Evolutionary conservation across 2,888 invertebrate species (phyloP).

Genomic region (Pyrocoelia pectoralis): DNA sequence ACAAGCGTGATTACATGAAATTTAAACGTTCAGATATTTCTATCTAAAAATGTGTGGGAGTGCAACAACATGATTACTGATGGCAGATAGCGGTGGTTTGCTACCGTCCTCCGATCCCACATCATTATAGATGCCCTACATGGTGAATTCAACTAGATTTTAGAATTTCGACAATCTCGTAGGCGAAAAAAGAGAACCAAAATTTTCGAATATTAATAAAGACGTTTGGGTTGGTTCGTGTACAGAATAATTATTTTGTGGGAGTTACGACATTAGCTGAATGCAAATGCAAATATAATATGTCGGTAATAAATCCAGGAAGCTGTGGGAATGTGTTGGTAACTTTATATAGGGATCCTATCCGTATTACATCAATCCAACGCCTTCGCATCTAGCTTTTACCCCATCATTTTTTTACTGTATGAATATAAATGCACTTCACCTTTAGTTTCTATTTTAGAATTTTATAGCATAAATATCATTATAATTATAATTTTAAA

Average conservation of each 20-base stretch:
- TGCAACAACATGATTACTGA: constrained; percentile 34
- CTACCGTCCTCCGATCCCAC: constrained; percentile 26
- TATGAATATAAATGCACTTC: too few relatives aligned
- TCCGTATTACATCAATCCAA: constrained; percentile 20
- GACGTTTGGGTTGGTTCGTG: constrained; percentile 21
- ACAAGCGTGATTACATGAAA: constrained; percentile 47
- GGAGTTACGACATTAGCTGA: constrained; percentile 18
- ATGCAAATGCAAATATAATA: constrained; percentile 20
- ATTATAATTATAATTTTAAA: too few relatives aligned
- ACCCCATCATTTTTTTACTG: too few relatives aligned
- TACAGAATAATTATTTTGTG: constrained; percentile 20
- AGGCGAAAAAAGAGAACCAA: constrained; percentile 14
- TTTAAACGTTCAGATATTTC: constrained; percentile 46
- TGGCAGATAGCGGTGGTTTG: constrained; percentile 26
- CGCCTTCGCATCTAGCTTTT: constrained; percentile 9
- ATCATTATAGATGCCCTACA: constrained; percentile 30
- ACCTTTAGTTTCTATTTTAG: too few relatives aligned
- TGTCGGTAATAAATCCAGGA: constrained; percentile 24
- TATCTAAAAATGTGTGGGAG: constrained; percentile 45
- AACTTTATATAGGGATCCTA: constrained; percentile 12
- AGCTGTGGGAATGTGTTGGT: constrained; percentile 21
- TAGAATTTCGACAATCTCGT: constrained; percentile 26
- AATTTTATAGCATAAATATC: too few relatives aligned
- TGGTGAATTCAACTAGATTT: constrained; percentile 15
- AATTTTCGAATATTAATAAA: constrained; percentile 24